A percentile compares a stretch with the other conserved stretches of the same genome.
phyloP scores from a whole-genome alignment of 2,888 invertebrate genomes.

The Cylindroiulus punctatus region DNA sequence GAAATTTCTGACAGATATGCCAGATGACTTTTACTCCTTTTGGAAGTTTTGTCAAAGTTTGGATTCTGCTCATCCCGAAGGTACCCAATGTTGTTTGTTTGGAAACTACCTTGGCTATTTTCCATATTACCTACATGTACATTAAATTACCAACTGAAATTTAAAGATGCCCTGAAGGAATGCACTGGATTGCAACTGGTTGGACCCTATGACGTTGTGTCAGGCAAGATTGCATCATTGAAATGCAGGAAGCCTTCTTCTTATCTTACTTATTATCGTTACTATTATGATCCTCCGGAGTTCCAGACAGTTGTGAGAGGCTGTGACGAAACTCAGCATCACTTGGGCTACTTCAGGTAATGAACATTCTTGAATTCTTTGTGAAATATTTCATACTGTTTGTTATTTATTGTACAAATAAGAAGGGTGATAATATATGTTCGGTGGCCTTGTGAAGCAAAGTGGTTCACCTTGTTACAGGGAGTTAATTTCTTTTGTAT shows the following conservation, averaged over 20 bases:
- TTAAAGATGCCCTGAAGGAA: constrained; percentile 71
- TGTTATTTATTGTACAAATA: too few relatives aligned
- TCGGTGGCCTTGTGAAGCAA: too few relatives aligned
- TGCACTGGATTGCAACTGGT: constrained; percentile 76
- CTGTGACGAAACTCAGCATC: constrained; percentile 77
- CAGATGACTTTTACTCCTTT: constrained; percentile 86
- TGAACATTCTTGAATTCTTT: neutral
- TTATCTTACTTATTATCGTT: constrained; percentile 87
- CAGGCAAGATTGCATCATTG: constrained; percentile 64
- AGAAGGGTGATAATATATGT: too few relatives aligned
- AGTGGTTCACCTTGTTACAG: too few relatives aligned
- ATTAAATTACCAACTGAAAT: neutral
- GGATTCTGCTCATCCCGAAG: constrained; percentile 70
- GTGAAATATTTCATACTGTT: neutral
- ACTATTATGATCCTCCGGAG: constrained; percentile 93
- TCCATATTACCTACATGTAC: too few relatives aligned
- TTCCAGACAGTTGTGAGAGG: constrained; percentile 74
- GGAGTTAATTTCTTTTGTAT: too few relatives aligned
- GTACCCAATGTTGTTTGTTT: too few relatives aligned
- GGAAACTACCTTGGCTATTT: too few relatives aligned
- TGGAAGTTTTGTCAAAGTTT: constrained; percentile 78
- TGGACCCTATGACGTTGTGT: constrained; percentile 87
- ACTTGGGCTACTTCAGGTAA: constrained; percentile 86
- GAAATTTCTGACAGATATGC: constrained; percentile 86
- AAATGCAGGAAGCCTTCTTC: constrained; percentile 68